These are phyloP conservation scores for Podarcis lilfordi DNA, from an alignment of 2,797 vertebrate species.

Conservation along the genomic window DNA sequence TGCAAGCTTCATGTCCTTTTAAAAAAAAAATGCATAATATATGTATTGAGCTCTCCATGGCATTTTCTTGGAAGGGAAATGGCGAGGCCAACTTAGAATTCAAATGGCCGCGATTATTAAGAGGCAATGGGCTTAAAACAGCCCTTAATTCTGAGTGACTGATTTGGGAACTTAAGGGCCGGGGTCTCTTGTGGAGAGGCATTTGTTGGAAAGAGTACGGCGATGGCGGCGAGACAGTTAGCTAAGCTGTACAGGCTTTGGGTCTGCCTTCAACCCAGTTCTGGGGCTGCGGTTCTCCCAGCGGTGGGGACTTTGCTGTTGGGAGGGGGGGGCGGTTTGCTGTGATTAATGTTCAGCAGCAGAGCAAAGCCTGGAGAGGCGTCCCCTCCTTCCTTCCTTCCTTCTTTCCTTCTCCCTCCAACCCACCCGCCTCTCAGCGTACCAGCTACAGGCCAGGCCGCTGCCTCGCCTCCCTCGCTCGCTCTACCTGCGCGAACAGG, in stretches of 20 bases:
- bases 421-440: not conserved
- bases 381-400: too few relatives aligned
- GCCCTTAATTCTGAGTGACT: conserved; percentile 31
- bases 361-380: not conserved
- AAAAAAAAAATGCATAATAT: conserved; percentile 65
- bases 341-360: not conserved
- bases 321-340: not conserved
- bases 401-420: not conserved
- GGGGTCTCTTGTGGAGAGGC: not conserved
- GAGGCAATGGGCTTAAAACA: conserved; percentile 48
- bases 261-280: not conserved
- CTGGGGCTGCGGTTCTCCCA: not conserved
- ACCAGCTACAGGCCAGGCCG: not conserved
- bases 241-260: not conserved
- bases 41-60: conserved; percentile 71
- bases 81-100: conserved; percentile 70
- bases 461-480: not conserved
- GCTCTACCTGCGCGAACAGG: not conserved
- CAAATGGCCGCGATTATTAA: conserved; percentile 75
- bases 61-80: conserved; percentile 65
- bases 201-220: not conserved
- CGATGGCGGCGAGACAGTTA: not conserved
- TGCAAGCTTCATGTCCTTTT: conserved; percentile 57
- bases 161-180: not conserved
- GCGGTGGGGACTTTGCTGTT: not conserved